A percentile compares a stretch with the other conserved stretches of the same genome.
These are phyloP conservation scores for Pitangus sulphuratus DNA, from an alignment of 2,797 vertebrate genomes.

Conservation along the genomic window DNA sequence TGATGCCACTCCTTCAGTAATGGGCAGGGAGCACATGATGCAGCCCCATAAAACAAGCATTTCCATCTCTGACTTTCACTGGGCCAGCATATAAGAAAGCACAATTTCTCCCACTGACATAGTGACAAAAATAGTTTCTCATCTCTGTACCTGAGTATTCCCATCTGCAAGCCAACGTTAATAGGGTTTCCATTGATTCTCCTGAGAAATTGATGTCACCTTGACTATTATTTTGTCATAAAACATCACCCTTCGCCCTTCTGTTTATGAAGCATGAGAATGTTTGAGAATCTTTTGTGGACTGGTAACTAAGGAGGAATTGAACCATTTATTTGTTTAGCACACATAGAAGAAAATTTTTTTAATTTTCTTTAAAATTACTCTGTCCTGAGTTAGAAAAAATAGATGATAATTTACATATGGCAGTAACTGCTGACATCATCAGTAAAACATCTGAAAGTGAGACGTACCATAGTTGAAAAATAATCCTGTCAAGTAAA, in stretches of 20 bases:
- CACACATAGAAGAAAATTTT: not conserved
- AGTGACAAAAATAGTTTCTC: not conserved
- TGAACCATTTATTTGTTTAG: constrained; percentile 7
- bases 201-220: not conserved
- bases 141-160: constrained; percentile 6
- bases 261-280: not conserved
- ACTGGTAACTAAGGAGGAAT: not conserved
- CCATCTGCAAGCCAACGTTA: not conserved
- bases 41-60: not conserved
- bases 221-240: not conserved
- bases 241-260: not conserved
- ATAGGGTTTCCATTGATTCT: not conserved
- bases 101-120: not conserved
- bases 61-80: not conserved
- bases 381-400: not conserved
- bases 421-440: constrained; percentile 44
- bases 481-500: constrained; percentile 45
- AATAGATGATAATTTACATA: constrained; percentile 21
- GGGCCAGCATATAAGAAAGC: not conserved
- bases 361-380: constrained; percentile 9
- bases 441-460: constrained; percentile 13
- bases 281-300: not conserved
- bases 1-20: not conserved
- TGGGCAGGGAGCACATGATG: not conserved
- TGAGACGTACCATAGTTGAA: not conserved